phyloP scores from a whole-genome alignment of 2,888 invertebrate genomes.

The Apoda limacodes region DNA sequence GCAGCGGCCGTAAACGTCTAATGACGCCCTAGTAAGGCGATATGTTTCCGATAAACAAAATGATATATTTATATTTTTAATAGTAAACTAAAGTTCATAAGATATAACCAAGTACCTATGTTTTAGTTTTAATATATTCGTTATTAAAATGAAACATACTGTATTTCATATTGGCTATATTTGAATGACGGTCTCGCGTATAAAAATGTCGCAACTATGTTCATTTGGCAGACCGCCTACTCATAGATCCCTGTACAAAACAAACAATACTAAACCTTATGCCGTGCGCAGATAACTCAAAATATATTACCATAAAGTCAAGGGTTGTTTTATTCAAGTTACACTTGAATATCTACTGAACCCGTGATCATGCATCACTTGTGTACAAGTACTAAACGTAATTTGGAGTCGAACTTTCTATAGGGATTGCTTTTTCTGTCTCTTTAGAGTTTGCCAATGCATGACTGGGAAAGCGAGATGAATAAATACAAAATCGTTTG shows the following conservation, averaged over 20 bases:
- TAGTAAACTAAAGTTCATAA: too few species aligned
- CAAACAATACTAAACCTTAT: slow-evolving; percentile 21
- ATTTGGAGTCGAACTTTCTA: too few species aligned
- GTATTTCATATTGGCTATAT: slow-evolving; percentile 56
- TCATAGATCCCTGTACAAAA: slow-evolving; percentile 12
- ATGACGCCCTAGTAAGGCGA: too few species aligned
- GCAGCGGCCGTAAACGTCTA: too few species aligned
- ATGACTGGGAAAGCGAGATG: too few species aligned
- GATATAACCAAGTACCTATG: too few species aligned
- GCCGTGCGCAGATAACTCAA: slow-evolving; percentile 11
- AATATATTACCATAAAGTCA: slow-evolving; percentile 14
- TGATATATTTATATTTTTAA: too few species aligned
- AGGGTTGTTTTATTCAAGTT: slow-evolving; percentile 34
- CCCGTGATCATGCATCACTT: slow-evolving; percentile 65
- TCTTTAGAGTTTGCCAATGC: too few species aligned
- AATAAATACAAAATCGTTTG: too few species aligned
- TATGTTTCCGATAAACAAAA: too few species aligned
- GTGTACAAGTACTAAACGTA: slow-evolving; percentile 33
- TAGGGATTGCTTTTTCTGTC: too few species aligned
- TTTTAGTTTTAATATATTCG: too few species aligned
- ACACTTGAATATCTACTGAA: slow-evolving; percentile 31
- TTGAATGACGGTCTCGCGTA: slow-evolving; percentile 44
- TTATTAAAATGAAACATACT: slow-evolving; percentile 29
- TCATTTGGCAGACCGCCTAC: slow-evolving; percentile 51
- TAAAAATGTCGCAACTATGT: slow-evolving; percentile 58